Evolutionary conservation across 2,113 vertebrate genomes (phyloP).

Genomic region (Takifugu flavidus): DNA sequence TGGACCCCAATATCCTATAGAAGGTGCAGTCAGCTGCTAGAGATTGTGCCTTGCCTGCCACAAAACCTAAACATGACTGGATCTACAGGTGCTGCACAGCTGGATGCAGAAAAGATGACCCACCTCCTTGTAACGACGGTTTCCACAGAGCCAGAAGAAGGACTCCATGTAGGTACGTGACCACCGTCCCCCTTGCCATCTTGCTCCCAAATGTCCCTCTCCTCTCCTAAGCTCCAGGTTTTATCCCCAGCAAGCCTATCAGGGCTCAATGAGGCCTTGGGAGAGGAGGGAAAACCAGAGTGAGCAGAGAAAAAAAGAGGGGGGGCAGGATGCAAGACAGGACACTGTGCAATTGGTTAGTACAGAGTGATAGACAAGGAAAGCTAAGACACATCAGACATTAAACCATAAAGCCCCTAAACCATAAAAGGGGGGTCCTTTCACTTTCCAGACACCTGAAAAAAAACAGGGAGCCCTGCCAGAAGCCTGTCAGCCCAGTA

Average conservation of each 20-base stretch:
- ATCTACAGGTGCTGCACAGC: constrained; percentile 40
- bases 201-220: constrained; percentile 85
- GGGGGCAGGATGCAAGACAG: constrained; percentile 62
- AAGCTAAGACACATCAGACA: constrained; percentile 68
- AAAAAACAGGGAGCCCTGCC: constrained; percentile 3
- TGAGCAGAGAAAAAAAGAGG: constrained; percentile 35
- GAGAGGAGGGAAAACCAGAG: constrained; percentile 65
- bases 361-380: constrained; percentile 39
- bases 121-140: constrained; percentile 90
- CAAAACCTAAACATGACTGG: constrained; percentile 16
- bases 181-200: constrained; percentile 84
- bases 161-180: constrained; percentile 77
- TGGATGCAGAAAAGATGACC: constrained; percentile 52
- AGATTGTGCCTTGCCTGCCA: not conserved
- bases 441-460: constrained; percentile 8
- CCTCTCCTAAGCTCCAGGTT: constrained; percentile 78
- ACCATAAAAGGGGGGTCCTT: constrained; percentile 47
- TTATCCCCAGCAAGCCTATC: constrained; percentile 87
- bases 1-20: not conserved
- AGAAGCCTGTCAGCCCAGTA: constrained; percentile 23
- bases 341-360: constrained; percentile 80
- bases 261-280: constrained; percentile 76
- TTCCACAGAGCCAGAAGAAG: constrained; percentile 82
- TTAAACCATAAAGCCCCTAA: constrained; percentile 40
- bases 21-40: not conserved